These are phyloP conservation scores for Noctua comes DNA, from an alignment of 2,888 invertebrate species.

Conservation along the genomic window DNA sequence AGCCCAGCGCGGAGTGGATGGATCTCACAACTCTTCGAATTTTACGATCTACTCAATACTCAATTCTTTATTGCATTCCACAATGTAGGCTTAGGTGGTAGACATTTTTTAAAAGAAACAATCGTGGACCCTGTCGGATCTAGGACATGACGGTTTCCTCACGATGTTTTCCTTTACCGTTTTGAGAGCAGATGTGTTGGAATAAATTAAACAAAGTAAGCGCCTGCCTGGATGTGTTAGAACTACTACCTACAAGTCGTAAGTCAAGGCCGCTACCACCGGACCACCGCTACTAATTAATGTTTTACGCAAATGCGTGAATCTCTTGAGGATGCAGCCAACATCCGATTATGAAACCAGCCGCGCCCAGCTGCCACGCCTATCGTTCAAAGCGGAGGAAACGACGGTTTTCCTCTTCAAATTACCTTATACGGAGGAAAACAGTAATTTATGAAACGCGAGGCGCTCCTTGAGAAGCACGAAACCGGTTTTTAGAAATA, in stretches of 20 bases:
- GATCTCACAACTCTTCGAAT: not conserved
- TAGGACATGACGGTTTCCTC: not conserved
- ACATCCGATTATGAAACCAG: conserved; percentile 25
- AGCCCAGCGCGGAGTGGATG: not conserved
- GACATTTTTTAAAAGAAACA: too few relatives aligned
- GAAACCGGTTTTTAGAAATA: conserved; percentile 13
- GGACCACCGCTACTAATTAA: not conserved
- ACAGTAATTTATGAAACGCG: conserved; percentile 32
- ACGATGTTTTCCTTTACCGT: not conserved
- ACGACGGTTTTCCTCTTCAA: conserved; percentile 28
- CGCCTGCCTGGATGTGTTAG: not conserved
- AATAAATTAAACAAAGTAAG: not conserved
- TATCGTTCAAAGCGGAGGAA: conserved; percentile 22
- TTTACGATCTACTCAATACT: too few relatives aligned
- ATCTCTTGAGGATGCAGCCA: conserved; percentile 18
- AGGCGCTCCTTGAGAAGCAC: conserved; percentile 25
- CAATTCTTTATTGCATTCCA: too few relatives aligned
- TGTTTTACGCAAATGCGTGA: not conserved
- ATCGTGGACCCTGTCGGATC: too few relatives aligned
- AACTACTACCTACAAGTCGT: not conserved
- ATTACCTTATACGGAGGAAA: conserved; percentile 39
- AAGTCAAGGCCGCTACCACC: not conserved
- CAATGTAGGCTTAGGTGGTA: too few relatives aligned
- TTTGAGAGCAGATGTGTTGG: not conserved
- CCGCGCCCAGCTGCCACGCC: conserved; percentile 37